These are phyloP conservation scores for Cetoscarus ocellatus DNA, from an alignment of 2,797 vertebrate genomes.

Conservation along the genomic window DNA sequence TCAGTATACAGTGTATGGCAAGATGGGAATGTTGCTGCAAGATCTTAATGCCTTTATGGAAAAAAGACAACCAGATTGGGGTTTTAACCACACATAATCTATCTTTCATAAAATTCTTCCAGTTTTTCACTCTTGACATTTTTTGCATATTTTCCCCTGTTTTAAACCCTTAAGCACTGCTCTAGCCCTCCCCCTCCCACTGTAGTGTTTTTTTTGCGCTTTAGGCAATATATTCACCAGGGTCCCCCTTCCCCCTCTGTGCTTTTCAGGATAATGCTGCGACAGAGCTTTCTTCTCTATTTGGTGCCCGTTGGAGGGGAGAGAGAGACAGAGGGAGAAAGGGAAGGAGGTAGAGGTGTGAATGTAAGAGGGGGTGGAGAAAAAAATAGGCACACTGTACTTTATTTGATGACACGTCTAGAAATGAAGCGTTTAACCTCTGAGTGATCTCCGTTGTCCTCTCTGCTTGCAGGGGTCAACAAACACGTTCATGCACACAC, in stretches of 20 bases:
- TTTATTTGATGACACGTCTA: constrained; percentile 68
- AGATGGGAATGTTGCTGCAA: constrained; percentile 14
- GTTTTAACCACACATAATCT: background rate
- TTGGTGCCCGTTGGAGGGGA: constrained; percentile 14
- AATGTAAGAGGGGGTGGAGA: constrained; percentile 30
- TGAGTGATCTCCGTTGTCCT: constrained; percentile 53
- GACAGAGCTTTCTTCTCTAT: constrained; percentile 64
- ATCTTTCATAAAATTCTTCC: background rate
- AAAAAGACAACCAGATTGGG: constrained; percentile 18
- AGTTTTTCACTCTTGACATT: background rate
- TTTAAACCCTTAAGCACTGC: constrained; percentile 22
- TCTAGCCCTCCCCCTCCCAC: constrained; percentile 19
- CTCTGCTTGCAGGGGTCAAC: constrained; percentile 18
- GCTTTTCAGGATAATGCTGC: constrained; percentile 72
- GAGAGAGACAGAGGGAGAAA: constrained; percentile 1
- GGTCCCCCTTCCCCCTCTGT: constrained; percentile 62
- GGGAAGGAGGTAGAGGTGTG: constrained; percentile 9
- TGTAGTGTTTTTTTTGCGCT: constrained; percentile 59
- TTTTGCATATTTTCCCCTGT: constrained; percentile 9
- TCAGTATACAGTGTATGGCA: background rate
- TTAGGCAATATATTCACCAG: constrained; percentile 68
- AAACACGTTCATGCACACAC: constrained; percentile 3
- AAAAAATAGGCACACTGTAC: constrained; percentile 23
- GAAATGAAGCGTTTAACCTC: constrained; percentile 71
- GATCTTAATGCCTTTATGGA: constrained; percentile 24